A percentile compares a stretch with the other conserved stretches of the same genome.
These are phyloP conservation scores for Drosophila phalerata DNA, from an alignment of 2,888 invertebrate genomes.

Conservation along the genomic window DNA sequence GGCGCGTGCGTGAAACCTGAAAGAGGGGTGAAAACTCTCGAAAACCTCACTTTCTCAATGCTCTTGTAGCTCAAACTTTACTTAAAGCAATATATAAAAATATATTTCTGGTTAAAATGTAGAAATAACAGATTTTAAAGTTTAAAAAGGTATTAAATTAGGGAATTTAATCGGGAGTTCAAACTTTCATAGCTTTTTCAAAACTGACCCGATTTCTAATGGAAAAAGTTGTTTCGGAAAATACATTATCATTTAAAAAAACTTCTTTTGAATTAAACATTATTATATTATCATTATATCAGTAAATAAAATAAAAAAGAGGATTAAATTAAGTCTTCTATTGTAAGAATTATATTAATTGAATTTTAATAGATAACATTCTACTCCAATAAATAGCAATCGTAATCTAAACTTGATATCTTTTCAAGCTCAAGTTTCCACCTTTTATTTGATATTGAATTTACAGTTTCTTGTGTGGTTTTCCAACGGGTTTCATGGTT, in stretches of 20 bases:
- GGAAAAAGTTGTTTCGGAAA: too few relatives aligned
- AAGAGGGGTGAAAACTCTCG: constrained; percentile 40
- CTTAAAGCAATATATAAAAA: neutral
- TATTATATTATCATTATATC: too few relatives aligned
- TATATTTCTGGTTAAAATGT: neutral
- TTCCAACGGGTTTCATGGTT: constrained; percentile 22
- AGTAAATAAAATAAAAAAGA: neutral
- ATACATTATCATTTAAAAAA: too few relatives aligned
- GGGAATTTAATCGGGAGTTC: too few relatives aligned
- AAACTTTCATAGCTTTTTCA: too few relatives aligned
- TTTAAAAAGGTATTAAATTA: too few relatives aligned
- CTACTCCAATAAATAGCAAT: neutral
- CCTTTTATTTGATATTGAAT: constrained; percentile 5
- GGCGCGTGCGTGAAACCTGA: constrained; percentile 59
- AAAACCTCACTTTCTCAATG: neutral
- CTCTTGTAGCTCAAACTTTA: neutral
- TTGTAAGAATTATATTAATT: neutral
- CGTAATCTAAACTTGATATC: neutral
- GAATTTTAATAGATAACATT: too few relatives aligned
- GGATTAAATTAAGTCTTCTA: neutral
- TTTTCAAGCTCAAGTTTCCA: neutral
- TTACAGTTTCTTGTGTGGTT: constrained; percentile 2
- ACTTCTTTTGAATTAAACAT: too few relatives aligned
- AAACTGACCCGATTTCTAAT: too few relatives aligned
- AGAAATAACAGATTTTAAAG: neutral